Evolutionary conservation across 2,797 vertebrate genomes (phyloP), one percentile per base, ranked within the genome.

Genomic region (Basileuterus tristriatus): DNA sequence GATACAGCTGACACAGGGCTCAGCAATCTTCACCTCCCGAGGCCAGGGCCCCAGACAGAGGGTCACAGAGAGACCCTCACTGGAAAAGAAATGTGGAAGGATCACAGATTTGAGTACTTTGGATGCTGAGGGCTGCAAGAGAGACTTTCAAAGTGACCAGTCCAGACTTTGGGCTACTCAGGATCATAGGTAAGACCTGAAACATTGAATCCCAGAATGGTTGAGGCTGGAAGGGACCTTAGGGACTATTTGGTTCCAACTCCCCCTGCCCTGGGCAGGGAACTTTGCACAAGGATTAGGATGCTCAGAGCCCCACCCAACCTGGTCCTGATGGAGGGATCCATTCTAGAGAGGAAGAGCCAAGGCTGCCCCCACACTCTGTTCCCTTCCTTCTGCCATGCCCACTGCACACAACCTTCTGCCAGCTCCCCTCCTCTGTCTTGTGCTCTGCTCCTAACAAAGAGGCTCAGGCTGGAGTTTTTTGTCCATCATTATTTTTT

Each of bases 1-100:
- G 96, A 58, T 72, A 44, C 71, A 79, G 96, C 93, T 96, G 94
- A 89, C 86, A 89, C 4, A 75, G 78, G 15, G 89, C 83, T 94
- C 86, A 55, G 77, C 80, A 84, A 34, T 72, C 90, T 71, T 68
- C 91, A 83, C 75, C 87, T 90, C 94, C 58, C 0, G 6, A 86
- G 70, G 69, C 72, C 79, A 86, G 89, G 62, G 39, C 84, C 55
- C 5, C 20, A 2, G 3, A 70, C 49, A 67, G 34, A 74, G 64
- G 90, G 95, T 80, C 91, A 94, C 71, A 94, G 39, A 1, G 5
- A 96, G 77, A 16, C 94, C 41, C 68, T 62, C 56, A 8, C 20
- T 83, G 78, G 41, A 60, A 63, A 90, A 53, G 37, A 60, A 89
- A 64, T 26, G n/a, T 85, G 49, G 11, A 53, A 87, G 13, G 19